Evolutionary conservation across 2,888 invertebrate genomes (phyloP).

Genomic region (Apotomis betuletana): DNA sequence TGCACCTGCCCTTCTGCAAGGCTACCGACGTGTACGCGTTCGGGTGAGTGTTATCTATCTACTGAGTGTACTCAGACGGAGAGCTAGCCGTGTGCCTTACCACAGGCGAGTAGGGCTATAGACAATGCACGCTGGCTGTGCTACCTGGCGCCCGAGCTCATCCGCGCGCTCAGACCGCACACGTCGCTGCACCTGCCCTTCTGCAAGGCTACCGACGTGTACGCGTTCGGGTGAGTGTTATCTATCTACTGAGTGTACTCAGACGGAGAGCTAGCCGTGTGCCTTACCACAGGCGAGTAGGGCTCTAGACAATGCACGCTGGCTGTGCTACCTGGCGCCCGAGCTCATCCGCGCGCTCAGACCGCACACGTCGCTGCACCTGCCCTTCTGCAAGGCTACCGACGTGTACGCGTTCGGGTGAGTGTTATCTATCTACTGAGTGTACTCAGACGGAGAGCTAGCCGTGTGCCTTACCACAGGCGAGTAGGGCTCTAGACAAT

Average conservation of each 20-base stretch:
- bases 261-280: no score
- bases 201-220: neutral
- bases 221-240: conserved; percentile 80
- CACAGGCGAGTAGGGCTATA: no score
- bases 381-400: neutral
- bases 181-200: conserved; percentile 1
- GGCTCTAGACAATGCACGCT: conserved; percentile 81
- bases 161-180: neutral
- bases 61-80: no score
- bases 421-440: neutral
- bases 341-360: conserved; percentile 73
- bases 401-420: conserved; percentile 81
- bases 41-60: conserved; percentile 64
- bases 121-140: conserved; percentile 91
- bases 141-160: conserved; percentile 93
- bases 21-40: conserved; percentile 3
- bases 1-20: conserved; percentile 6
- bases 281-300: no score
- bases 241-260: no score
- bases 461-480: no score
- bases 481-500: no score
- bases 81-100: no score
- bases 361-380: neutral
- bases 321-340: conserved; percentile 97
- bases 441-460: no score